These are phyloP conservation scores for Anguilla megastoma DNA, from an alignment of 2,797 vertebrate species.

Conservation along the genomic window DNA sequence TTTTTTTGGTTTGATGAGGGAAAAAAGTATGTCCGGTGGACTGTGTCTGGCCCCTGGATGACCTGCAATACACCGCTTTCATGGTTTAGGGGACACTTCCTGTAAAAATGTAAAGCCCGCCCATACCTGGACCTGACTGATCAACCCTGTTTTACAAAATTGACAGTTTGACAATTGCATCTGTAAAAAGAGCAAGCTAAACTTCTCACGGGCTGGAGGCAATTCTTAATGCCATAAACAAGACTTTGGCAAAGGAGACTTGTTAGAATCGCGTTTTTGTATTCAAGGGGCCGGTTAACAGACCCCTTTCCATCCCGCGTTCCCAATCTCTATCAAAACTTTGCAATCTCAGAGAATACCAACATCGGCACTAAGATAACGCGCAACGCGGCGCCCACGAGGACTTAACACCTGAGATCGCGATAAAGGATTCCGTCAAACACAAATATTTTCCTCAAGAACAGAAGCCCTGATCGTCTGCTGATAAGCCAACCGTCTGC, in stretches of 20 bases:
- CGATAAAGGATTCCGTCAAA: constrained; percentile 50
- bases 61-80: not conserved
- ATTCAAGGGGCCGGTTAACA: not conserved
- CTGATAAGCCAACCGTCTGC: constrained; percentile 32
- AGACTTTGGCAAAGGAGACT: not conserved
- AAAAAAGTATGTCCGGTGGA: too few relatives aligned
- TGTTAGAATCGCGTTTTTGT: not conserved
- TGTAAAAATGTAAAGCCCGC: not conserved
- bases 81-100: not conserved
- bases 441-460: constrained; percentile 49
- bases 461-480: constrained; percentile 37
- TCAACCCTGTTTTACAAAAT: not conserved
- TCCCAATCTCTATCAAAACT: constrained; percentile 41
- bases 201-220: not conserved
- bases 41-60: too few relatives aligned
- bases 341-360: constrained; percentile 53
- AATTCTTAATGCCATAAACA: not conserved
- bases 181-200: not conserved
- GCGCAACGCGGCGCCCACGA: constrained; percentile 39
- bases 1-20: too few relatives aligned
- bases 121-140: not conserved
- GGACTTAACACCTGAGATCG: constrained; percentile 55
- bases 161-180: not conserved
- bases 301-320: constrained; percentile 22
- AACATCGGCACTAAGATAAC: constrained; percentile 42